Conservation (phyloP, 2,113 vertebrate genomes). For the Apodemus speciosus region DNA sequence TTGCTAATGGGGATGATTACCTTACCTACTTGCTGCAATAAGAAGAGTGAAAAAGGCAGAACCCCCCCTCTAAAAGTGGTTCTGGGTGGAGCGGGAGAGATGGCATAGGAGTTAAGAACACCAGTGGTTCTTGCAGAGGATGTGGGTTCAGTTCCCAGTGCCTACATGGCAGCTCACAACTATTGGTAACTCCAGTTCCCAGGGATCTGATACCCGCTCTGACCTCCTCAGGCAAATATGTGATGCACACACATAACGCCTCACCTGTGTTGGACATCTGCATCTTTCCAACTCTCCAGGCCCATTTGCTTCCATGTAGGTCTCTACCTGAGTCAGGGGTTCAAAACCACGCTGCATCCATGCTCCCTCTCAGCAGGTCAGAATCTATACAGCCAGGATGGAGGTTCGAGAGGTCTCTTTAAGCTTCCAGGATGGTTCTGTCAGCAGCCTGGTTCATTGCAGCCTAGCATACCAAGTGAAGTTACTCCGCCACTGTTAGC, state of each 20-base stretch:
- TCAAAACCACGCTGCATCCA: not conserved
- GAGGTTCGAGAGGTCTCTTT: not conserved
- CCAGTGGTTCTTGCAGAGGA: not conserved
- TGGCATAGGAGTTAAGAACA: not conserved
- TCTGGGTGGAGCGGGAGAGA: not conserved
- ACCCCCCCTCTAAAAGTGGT: not conserved
- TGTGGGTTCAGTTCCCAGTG: not conserved
- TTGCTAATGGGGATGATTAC: constrained; percentile 33
- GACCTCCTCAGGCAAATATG: not conserved
- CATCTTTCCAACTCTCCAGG: not conserved
- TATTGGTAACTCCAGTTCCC: not conserved
- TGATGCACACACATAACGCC: too few species aligned
- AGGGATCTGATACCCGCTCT: not conserved
- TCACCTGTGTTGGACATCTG: not conserved
- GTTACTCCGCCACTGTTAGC: not conserved
- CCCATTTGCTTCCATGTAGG: not conserved
- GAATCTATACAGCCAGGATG: not conserved
- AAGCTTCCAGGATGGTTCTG: not conserved
- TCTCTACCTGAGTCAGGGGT: not conserved
- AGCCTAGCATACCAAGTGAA: not conserved
- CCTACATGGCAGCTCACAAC: not conserved
- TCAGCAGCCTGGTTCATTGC: not conserved
- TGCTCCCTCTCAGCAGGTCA: not conserved
- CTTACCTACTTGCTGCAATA: constrained; percentile 15
- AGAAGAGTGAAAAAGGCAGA: not conserved